phyloP scores from a whole-genome alignment of 2,888 invertebrate genomes.

The Drosophila kuntzei region DNA sequence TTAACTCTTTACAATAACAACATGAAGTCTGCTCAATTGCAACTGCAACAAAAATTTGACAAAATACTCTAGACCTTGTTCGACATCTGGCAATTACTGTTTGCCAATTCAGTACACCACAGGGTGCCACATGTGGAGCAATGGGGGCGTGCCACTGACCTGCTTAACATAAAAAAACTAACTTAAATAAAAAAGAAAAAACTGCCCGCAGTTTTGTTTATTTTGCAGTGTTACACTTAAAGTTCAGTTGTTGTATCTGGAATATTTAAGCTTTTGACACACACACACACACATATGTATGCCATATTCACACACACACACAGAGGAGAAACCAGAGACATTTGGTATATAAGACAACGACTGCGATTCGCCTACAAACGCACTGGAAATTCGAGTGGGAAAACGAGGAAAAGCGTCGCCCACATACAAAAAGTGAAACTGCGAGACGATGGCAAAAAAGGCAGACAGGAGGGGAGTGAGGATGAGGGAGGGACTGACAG shows the following conservation, averaged over 20 bases:
- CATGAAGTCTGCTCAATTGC: no score
- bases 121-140: constrained; percentile 22
- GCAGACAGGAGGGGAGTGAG: constrained; percentile 45
- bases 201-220: constrained; percentile 70
- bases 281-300: constrained; percentile 25
- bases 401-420: constrained; percentile 46
- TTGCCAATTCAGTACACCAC: constrained; percentile 10
- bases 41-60: constrained; percentile 4
- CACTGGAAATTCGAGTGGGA: constrained; percentile 72
- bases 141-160: constrained; percentile 78
- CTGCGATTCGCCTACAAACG: constrained; percentile 50
- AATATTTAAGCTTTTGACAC: constrained; percentile 54
- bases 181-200: constrained; percentile 5
- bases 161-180: constrained; percentile 76
- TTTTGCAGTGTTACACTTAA: constrained; percentile 41
- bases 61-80: constrained; percentile 37
- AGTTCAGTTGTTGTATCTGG: constrained; percentile 28
- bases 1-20: constrained; percentile 6
- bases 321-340: constrained; percentile 26
- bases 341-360: constrained; percentile 39
- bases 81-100: constrained; percentile 21
- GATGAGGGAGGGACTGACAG: constrained; percentile 12
- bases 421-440: constrained; percentile 76
- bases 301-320: constrained; percentile 1
- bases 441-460: constrained; percentile 68